Evolutionary conservation across 2,797 vertebrate species (phyloP).

Genomic region (Xiphorhynchus erythropygius): DNA sequence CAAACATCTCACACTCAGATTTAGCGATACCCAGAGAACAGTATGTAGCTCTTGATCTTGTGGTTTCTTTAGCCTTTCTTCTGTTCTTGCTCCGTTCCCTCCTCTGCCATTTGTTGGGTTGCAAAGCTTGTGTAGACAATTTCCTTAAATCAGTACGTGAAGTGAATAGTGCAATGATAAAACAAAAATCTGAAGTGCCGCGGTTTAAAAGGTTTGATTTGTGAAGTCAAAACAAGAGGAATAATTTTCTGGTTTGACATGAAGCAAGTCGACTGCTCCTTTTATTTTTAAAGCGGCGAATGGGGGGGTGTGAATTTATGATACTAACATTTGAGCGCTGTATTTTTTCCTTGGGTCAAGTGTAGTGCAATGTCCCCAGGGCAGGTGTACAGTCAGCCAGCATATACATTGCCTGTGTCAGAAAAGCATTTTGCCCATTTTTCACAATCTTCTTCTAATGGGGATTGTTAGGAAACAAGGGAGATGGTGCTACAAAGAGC

Average conservation of each 20-base stretch:
- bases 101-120: background rate
- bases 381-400: background rate
- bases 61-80: background rate
- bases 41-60: background rate
- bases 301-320: background rate
- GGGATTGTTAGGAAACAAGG: background rate
- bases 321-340: background rate
- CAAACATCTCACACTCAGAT: background rate
- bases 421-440: constrained; percentile 16
- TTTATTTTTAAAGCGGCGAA: background rate
- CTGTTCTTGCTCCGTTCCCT: background rate
- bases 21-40: background rate
- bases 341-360: constrained; percentile 43
- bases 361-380: background rate
- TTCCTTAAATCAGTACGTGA: background rate
- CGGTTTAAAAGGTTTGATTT: background rate
- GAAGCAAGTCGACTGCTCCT: background rate
- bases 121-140: background rate
- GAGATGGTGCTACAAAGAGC: background rate
- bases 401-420: background rate
- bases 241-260: background rate
- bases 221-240: background rate
- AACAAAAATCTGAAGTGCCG: background rate
- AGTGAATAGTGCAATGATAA: background rate
- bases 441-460: background rate